Evolutionary conservation across 1,140 invertebrate genomes (phyloP), one percentile per base, ranked within the genome.

Genomic region (Scaptomyza montana): DNA sequence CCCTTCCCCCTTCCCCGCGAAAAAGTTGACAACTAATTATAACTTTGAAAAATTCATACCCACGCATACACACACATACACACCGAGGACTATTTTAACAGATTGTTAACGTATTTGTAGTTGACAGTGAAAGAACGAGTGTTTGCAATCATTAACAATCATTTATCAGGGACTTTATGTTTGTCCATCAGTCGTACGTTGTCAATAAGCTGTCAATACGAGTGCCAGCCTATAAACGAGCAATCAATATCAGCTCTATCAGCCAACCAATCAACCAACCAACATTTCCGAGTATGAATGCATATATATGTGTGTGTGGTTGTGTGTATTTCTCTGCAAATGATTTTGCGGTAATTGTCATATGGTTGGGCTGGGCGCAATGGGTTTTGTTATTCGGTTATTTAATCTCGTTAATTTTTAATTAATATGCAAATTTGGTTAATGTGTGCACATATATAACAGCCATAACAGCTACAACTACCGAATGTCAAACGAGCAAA

Each of bases 401-500:
- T 50, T 54, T 55, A 74, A 19, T 63, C 49, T 68, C 70, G 66
- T 85, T 80, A 78, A 81, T 59, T 81, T 87, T 87, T 86, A 86
- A 86, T 87, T 87, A 86, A 87, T 87, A 86, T 87, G 82, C 82
- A 75, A 86, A 86, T 87, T 87, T 72, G 25, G 66, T 69, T 86
- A 87, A 87, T 87, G 70, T 78, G 66, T 67, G 30, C 63, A 49
- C 66, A 71, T 68, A 67, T 77, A 43, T n/a, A n/a, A n/a, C 12
- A 36, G 33, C 33, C 33, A 36, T 36, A 36, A 36, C 77, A 79
- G 19, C 56, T 19, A 33, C 30, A 33, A 33, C 57, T 55, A 30
- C 55, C 21, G 39, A 28, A 36, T 28, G 46, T 33, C 49, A 33
- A 39, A 13, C 21, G 41, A 45, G 45, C 33, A 13, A 33, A 33